Conservation (phyloP, 2,797 vertebrate genomes). For the Coregonus suidteri region DNA sequence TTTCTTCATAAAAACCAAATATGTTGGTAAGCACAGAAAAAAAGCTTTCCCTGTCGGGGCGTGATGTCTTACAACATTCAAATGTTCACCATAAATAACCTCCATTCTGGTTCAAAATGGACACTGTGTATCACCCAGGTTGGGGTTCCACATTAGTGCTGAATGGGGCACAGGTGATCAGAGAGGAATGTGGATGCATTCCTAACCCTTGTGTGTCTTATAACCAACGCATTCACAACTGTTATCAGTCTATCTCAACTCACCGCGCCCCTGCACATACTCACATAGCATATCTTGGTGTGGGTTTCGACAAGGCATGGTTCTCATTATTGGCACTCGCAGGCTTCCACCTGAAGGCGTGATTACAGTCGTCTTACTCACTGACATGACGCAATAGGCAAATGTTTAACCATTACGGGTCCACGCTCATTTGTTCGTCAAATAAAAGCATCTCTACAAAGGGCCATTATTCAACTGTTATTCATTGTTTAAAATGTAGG, state of each 20-base stretch:
- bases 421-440: neutral
- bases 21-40: neutral
- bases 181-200: neutral
- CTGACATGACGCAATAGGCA: constrained; percentile 38
- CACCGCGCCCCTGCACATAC: constrained; percentile 37
- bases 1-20: too few relatives aligned
- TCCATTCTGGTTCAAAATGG: neutral
- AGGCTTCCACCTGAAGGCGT: constrained; percentile 52
- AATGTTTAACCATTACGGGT: constrained; percentile 50
- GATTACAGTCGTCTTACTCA: constrained; percentile 50
- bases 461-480: neutral
- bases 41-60: neutral
- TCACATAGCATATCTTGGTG: constrained; percentile 71
- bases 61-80: neutral
- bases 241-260: constrained; percentile 13
- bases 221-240: neutral
- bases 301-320: constrained; percentile 63
- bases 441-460: neutral
- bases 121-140: neutral
- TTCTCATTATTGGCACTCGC: constrained; percentile 59
- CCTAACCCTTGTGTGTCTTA: neutral
- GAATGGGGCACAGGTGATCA: neutral
- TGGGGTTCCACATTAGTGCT: neutral
- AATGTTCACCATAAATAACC: neutral
- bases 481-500: neutral